Percentiles rank a stretch among this genome's conserved stretches.
Evolutionary conservation across 2,797 vertebrate genomes (phyloP).

Genomic region (Podarcis siculus): DNA sequence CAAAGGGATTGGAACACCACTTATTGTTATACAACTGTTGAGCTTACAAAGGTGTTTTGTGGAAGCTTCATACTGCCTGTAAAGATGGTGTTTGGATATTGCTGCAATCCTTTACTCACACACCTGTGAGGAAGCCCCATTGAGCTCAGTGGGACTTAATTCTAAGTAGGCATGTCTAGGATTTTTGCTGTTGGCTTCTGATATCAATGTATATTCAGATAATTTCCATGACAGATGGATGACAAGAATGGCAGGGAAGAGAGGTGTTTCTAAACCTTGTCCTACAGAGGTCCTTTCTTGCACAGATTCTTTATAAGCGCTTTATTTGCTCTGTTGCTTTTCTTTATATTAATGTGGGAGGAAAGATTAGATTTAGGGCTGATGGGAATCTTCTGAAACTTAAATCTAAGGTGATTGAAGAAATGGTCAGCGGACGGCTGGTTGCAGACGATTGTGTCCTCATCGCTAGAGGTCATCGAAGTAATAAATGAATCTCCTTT

Average conservation of each 20-base stretch:
- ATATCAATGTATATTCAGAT: not conserved
- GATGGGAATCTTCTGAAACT: constrained; percentile 7
- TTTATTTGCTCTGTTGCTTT: not conserved
- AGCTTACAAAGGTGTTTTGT: not conserved
- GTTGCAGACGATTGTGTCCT: constrained; percentile 19
- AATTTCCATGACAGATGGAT: not conserved
- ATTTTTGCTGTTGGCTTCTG: not conserved
- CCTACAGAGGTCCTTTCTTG: not conserved
- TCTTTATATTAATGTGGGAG: not conserved
- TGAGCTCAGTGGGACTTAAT: not conserved
- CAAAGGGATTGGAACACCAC: not conserved
- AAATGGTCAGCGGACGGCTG: not conserved
- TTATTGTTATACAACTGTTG: not conserved
- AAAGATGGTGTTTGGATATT: not conserved
- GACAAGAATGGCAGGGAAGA: not conserved
- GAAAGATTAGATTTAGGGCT: constrained; percentile 7
- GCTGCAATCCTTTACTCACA: not conserved
- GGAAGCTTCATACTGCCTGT: not conserved
- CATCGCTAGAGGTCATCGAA: constrained; percentile 9
- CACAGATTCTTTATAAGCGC: not conserved
- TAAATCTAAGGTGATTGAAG: constrained; percentile 24
- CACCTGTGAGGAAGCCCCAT: not conserved
- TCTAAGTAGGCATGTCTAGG: not conserved
- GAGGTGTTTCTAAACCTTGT: not conserved
- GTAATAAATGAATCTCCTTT: constrained; percentile 21